phyloP scores from a whole-genome alignment of 2,113 vertebrate genomes.

The Xiphorhynchus elegans region DNA sequence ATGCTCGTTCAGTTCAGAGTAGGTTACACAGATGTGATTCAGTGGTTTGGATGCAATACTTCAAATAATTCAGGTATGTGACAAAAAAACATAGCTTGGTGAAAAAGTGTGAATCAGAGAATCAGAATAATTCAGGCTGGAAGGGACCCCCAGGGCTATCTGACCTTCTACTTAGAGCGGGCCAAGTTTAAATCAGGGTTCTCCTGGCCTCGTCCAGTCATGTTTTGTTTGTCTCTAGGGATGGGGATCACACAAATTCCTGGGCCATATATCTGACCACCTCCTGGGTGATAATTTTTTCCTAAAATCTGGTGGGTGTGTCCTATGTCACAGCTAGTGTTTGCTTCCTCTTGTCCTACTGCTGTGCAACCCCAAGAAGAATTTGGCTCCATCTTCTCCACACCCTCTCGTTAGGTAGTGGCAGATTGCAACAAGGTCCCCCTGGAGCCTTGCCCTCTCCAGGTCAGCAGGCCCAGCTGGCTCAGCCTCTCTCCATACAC shows the following conservation, averaged over 20 bases:
- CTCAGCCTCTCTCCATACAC: not conserved
- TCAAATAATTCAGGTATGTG: not conserved
- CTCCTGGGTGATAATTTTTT: not conserved
- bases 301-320: not conserved
- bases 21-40: not conserved
- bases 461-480: not conserved
- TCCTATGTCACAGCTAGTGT: rapidly evolving
- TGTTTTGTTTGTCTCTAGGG: not conserved
- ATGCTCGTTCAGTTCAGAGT: not conserved
- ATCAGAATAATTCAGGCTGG: not conserved
- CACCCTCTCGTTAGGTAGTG: not conserved
- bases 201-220: not conserved
- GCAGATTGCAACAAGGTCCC: not conserved
- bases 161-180: not conserved
- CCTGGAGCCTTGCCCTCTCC: not conserved
- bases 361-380: not conserved
- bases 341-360: not conserved
- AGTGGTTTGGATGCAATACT: not conserved
- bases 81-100: not conserved
- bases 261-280: not conserved
- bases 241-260: not conserved
- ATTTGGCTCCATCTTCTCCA: not conserved
- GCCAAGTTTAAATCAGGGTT: not conserved
- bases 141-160: rapidly evolving
- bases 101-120: not conserved